phyloP scores from a whole-genome alignment of 2,888 invertebrate species.

The Leptarthrus brevirostris region DNA sequence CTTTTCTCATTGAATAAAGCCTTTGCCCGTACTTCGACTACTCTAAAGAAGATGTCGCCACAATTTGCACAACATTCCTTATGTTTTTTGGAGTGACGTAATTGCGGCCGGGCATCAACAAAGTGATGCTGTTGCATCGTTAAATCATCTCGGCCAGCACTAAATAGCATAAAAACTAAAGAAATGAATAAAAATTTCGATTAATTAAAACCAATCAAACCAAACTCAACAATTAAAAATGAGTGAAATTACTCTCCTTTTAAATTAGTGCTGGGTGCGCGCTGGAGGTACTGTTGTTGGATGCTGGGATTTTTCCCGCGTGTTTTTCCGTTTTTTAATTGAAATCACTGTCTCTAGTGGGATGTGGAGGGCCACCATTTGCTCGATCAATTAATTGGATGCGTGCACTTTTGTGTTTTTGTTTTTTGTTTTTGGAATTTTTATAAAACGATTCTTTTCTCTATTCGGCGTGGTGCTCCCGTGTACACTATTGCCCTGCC shows the following conservation, averaged over 20 bases:
- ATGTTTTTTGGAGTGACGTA: too few species aligned
- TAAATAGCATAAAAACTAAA: not conserved
- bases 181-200: constrained; percentile 4
- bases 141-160: too few species aligned
- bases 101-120: too few species aligned
- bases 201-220: constrained; percentile 42
- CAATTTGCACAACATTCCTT: too few species aligned
- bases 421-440: constrained; percentile 9
- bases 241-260: constrained; percentile 16
- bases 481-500: not conserved
- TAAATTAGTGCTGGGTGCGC: not conserved
- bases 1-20: too few species aligned
- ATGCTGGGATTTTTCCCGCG: not conserved
- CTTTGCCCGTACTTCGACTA: too few species aligned
- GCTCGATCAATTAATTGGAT: constrained; percentile 23
- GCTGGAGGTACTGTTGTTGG: not conserved
- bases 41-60: too few species aligned
- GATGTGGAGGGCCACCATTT: constrained; percentile 29
- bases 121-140: too few species aligned
- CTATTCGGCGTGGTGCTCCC: too few species aligned
- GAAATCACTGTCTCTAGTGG: not conserved
- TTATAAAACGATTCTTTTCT: not conserved
- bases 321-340: constrained; percentile 20
- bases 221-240: constrained; percentile 14
- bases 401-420: constrained; percentile 4